Percentiles rank a stretch among this genome's conserved stretches.
Conservation (phyloP, 1,140 invertebrate genomes). For the Hyposmocoma kahamanoa region DNA sequence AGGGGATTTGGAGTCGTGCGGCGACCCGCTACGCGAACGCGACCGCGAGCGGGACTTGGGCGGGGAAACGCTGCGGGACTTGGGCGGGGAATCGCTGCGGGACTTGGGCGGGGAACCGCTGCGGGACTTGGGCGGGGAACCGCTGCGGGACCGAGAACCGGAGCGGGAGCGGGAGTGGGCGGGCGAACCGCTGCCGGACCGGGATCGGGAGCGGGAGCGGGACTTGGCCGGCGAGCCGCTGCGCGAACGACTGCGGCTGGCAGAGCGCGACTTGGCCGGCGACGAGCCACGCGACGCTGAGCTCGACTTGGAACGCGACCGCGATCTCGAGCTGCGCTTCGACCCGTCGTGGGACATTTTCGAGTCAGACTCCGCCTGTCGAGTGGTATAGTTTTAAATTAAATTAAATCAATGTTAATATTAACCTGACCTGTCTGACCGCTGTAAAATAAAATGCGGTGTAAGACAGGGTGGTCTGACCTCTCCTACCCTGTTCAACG, state of each 20-base stretch:
- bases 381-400: too few relatives aligned
- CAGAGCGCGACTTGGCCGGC: background rate
- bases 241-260: constrained; percentile 11
- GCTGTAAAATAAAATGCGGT: too few relatives aligned
- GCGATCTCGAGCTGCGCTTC: constrained; percentile 16
- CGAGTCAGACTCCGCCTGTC: background rate
- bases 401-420: too few relatives aligned
- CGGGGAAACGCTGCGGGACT: constrained; percentile 14
- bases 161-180: constrained; percentile 17
- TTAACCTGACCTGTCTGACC: too few relatives aligned
- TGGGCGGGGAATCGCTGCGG: background rate
- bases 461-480: too few relatives aligned
- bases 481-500: too few relatives aligned
- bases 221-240: constrained; percentile 15
- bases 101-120: constrained; percentile 19
- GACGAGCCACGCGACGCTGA: constrained; percentile 5
- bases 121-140: background rate
- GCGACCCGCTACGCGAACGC: constrained; percentile 27
- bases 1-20: constrained; percentile 8
- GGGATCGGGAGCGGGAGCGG: too few relatives aligned
- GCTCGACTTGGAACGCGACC: constrained; percentile 19
- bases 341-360: constrained; percentile 2
- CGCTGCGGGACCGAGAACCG: too few relatives aligned
- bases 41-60: too few relatives aligned
- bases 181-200: constrained; percentile 16